Evolutionary conservation across 37 sponge, comb jelly and placozoan species (phyloP), one percentile per base, ranked within the genome.

Genomic region (Halisarca cf. caerulea): DNA sequence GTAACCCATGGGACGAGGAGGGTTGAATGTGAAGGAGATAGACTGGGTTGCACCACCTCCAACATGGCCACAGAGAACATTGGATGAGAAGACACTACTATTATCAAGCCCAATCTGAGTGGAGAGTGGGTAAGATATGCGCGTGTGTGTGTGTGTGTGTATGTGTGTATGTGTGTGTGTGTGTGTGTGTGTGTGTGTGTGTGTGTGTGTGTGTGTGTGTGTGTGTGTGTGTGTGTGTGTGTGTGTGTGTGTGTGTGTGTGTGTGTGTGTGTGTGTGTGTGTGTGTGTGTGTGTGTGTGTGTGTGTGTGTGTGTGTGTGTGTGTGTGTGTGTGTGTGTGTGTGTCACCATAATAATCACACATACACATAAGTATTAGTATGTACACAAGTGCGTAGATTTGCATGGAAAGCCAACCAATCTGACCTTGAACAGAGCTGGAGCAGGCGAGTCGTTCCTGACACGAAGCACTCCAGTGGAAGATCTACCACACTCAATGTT

Each of bases 1-100:
- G 78, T 96, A 94, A 15, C 92, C 89, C 9, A 96, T 88, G 38
- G 96, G 91, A 23, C 86, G 81, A 27, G 82, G 59, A 21, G 99
- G 96, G 28, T 58, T 41, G 81, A 98, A 98, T 38, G 83, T 58
- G 32, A 96, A 75, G 0, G 82, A 45, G 62, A 98, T 80, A 7
- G 89, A 54, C 44, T 79, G 39, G 21, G 58, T 73, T 30, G 90
- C 59, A 17, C 57, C 68, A 24, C 88, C 81, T 1, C 21, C 72
- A 21, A 98, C 61, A 18, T 41, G 34, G 9, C 93, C 95, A 78
- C 86, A 83, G 23, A 59, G 69, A 2, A 61, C 69, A 38, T 91
- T 88, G 80, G 91, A 73, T 55, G 70, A 47, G 80, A 98, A 98
- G 45, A 98, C 93, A 85, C 93, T 88, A 25, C 38, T 28, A 3